Percentiles rank a stretch among this genome's conserved stretches.
Conservation (phyloP, 2,797 vertebrate genomes). For the Arvicola amphibius region DNA sequence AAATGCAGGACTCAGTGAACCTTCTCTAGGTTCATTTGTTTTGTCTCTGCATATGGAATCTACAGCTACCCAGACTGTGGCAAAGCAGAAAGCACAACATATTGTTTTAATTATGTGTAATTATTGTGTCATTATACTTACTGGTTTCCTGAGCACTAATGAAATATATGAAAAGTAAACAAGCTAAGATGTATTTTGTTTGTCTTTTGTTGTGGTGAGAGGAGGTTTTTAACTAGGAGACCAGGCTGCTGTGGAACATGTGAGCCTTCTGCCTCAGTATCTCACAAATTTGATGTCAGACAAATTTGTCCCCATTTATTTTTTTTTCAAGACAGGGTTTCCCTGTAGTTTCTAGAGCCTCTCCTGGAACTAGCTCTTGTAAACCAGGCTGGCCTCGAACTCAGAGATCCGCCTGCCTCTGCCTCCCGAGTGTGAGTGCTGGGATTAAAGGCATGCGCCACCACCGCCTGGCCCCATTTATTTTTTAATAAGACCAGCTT, state of each 20-base stretch:
- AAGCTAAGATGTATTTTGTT: conserved; percentile 31
- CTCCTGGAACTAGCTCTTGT: too few species aligned
- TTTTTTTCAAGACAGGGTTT: too few species aligned
- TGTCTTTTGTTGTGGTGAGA: background rate
- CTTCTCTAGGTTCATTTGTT: background rate
- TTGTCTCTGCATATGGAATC: background rate
- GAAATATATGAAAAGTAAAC: conserved; percentile 39
- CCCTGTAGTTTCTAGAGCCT: too few species aligned
- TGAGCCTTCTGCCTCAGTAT: background rate
- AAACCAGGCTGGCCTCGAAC: too few species aligned
- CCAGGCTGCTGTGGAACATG: background rate
- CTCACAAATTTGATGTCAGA: too few species aligned
- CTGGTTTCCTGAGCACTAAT: conserved; percentile 21
- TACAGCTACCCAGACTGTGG: background rate
- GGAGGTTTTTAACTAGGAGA: background rate
- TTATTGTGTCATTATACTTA: conserved; percentile 47
- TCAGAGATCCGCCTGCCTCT: too few species aligned
- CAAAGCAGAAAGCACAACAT: conserved; percentile 23
- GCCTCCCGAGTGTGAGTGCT: too few species aligned
- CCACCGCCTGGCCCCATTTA: too few species aligned
- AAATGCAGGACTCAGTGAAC: conserved; percentile 17
- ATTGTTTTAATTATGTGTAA: conserved; percentile 61
- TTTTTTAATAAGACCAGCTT: background rate
- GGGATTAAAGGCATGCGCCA: too few species aligned
- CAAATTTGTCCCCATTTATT: too few species aligned